Conservation (phyloP, 2,888 invertebrate species). For the Heliconius ismenius region DNA sequence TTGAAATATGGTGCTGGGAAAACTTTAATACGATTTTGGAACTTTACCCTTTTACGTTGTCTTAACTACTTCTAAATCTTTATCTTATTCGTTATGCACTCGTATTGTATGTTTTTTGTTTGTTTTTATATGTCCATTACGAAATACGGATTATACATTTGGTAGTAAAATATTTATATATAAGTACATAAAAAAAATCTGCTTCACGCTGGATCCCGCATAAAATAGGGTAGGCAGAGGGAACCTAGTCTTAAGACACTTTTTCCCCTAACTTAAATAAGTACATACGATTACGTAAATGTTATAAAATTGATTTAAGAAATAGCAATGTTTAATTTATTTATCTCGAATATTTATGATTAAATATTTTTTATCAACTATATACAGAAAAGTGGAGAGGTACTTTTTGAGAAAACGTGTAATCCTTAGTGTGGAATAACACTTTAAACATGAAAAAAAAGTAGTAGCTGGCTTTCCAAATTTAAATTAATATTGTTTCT, state of each 20-base stretch:
- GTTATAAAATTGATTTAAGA: too few species aligned
- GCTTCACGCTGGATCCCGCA: too few species aligned
- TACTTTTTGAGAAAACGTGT: background rate
- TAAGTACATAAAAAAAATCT: too few species aligned
- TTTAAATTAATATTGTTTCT: conserved; percentile 9
- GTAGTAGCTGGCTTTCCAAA: background rate
- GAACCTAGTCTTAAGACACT: too few species aligned
- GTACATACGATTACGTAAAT: too few species aligned
- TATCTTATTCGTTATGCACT: conserved; percentile 22
- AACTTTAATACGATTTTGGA: conserved; percentile 67
- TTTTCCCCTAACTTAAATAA: too few species aligned
- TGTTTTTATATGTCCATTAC: background rate
- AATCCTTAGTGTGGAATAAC: background rate
- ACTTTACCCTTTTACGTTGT: conserved; percentile 48
- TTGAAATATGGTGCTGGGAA: conserved; percentile 66
- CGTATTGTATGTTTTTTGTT: background rate
- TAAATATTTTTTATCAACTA: background rate
- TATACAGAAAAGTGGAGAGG: background rate
- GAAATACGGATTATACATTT: background rate
- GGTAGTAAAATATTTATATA: background rate
- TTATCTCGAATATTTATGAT: background rate
- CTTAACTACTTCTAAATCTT: conserved; percentile 29
- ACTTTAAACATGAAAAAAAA: background rate
- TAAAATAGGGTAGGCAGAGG: too few species aligned
- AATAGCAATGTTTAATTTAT: background rate